These are phyloP conservation scores for Australoheros scitulus DNA, from an alignment of 2,113 vertebrate genomes.

Conservation along the genomic window DNA sequence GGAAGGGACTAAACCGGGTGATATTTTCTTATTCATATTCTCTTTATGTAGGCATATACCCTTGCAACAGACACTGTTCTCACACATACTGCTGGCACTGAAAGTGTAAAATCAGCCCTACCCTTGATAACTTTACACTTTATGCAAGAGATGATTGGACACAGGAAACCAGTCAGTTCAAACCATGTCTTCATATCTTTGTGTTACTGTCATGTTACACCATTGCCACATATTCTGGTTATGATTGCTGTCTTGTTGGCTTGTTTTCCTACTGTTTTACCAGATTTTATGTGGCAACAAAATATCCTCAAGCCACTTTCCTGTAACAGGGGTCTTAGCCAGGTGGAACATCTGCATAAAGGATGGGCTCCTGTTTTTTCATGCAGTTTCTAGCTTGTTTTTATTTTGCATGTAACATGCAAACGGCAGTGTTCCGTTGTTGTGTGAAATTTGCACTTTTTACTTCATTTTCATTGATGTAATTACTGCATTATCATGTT, in stretches of 20 bases:
- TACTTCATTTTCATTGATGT: not conserved
- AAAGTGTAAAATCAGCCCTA: not conserved
- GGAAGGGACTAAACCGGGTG: conserved; percentile 25
- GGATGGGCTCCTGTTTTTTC: not conserved
- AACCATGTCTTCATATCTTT: not conserved
- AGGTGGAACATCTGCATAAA: not conserved
- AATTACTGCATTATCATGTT: not conserved
- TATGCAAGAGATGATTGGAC: not conserved
- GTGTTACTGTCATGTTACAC: not conserved
- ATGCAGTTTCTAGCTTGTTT: not conserved
- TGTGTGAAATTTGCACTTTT: conserved; percentile 28
- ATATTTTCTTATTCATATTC: not conserved
- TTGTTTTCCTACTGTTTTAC: not conserved
- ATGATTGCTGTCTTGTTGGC: not conserved
- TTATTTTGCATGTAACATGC: not conserved
- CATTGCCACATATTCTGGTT: not conserved
- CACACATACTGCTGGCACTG: conserved; percentile 30
- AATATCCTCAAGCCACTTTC: not conserved
- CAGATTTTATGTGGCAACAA: not conserved
- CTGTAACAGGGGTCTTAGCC: not conserved
- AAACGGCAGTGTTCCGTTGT: not conserved
- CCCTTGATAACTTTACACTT: not conserved
- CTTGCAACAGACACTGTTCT: not conserved
- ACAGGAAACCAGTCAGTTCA: not conserved
- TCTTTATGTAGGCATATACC: not conserved